A percentile compares a stretch with the other conserved stretches of the same genome.
These are phyloP conservation scores for Hesperophylax magnus DNA, from an alignment of 1,140 invertebrate genomes.

Conservation along the genomic window DNA sequence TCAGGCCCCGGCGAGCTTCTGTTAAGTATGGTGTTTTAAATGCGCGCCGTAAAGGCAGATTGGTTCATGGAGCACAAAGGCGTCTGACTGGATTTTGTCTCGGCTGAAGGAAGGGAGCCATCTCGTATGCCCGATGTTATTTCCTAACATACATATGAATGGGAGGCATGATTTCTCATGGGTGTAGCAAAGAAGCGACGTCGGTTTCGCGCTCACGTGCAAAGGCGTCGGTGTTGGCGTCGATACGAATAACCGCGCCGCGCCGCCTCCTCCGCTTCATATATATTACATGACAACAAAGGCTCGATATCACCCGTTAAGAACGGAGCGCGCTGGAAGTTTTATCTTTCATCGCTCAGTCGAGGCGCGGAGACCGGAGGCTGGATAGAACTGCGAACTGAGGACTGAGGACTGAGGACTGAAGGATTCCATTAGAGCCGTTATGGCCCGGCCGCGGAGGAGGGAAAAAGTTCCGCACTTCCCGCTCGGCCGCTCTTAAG, in stretches of 20 bases:
- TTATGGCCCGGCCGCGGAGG: slow-evolving; percentile 32
- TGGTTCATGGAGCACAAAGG: slow-evolving; percentile 46
- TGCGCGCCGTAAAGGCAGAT: slow-evolving; percentile 51
- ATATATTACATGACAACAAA: slow-evolving; percentile 47
- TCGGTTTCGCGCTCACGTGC: slow-evolving; percentile 37
- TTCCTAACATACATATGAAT: slow-evolving; percentile 57
- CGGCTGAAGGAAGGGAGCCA: slow-evolving; percentile 39
- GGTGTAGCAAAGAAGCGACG: slow-evolving; percentile 58
- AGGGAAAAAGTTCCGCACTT: slow-evolving; percentile 45
- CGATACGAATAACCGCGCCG: slow-evolving; percentile 39
- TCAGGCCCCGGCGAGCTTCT: slow-evolving; percentile 10
- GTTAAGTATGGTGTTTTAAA: slow-evolving; percentile 49
- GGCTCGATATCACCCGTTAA: slow-evolving; percentile 44
- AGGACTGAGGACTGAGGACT: background rate
- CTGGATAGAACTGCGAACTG: too few relatives aligned
- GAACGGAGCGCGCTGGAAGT: background rate
- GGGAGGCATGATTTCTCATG: slow-evolving; percentile 58
- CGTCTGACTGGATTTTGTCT: slow-evolving; percentile 26
- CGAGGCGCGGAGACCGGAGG: background rate
- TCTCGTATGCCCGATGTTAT: slow-evolving; percentile 57
- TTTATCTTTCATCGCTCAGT: slow-evolving; percentile 51
- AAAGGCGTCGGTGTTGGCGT: slow-evolving; percentile 18
- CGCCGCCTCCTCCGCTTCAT: slow-evolving; percentile 38
- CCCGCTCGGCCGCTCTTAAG: slow-evolving; percentile 51
- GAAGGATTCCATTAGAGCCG: slow-evolving; percentile 54